Base-by-base conservation (phyloP, 2,113 vertebrate species). In the Hydropotes inermis region DNA sequence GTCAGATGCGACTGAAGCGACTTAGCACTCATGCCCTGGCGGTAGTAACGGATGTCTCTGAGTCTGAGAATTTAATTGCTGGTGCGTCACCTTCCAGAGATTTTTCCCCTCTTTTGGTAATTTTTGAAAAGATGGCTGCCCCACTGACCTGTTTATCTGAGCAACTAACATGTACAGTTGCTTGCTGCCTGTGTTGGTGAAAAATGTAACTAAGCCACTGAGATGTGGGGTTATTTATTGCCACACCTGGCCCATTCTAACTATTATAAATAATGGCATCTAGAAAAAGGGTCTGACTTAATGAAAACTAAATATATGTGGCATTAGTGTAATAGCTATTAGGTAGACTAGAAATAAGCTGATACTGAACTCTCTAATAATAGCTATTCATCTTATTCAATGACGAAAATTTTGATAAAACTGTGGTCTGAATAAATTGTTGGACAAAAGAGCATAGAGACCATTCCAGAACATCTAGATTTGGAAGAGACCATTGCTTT, bases 241-340 rank as follows among this genome's bases (percentile, higher is more conserved):
- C 36, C 76, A 85, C 16, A 8, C 43, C 67, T 82, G 92, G 30
- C 12, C 27, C 45, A 79, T 57, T 16, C 43, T 94, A 57, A 89
- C 28, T 55, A 16, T 39, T 84, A 30, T 23, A 97, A 97, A 91
- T 82, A 88, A 86, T 13, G 36, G 19, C 25, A 50, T 36, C 14
- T 23, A 33, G 50, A 76, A 57, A 45, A 85, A 52, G 58, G 5
- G 11, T 6, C 58, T 85, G 30, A 60, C 45, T 36, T 90, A 81
- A 85, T 95, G 70, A 89, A 96, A 97, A 88, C 19, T 15, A 92
- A 70, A 81, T 84, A 90, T 55, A 17, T 52, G 64, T 67, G 47
- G 43, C 36, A 2, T 87, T 82, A 82, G 67, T 12, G 7, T 50
- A 91, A 54, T 15, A 55, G 67, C 61, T 97, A 47, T 95, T 60